Evolutionary conservation across 1,140 invertebrate genomes (phyloP), one percentile per base, ranked within the genome.

Genomic region (Brachionus koreanus): DNA sequence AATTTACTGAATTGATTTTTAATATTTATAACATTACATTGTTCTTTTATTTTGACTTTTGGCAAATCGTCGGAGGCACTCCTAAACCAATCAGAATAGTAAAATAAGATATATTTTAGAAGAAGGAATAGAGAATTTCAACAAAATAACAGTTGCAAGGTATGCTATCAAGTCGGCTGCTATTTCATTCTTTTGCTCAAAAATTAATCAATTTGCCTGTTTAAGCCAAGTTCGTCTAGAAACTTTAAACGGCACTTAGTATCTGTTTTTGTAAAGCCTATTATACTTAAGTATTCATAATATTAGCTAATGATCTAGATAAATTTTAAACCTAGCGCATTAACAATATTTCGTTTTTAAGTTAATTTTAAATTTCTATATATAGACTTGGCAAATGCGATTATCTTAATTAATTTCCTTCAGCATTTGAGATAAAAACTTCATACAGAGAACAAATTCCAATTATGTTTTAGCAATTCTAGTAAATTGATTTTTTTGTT

Each of bases 381-480:
- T 57, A 57, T 57, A 57, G 49, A 23, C 49, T 57, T 57, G 49
- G 49, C 49, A 57, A 57, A 57, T 19, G 49, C 49, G 49, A 57
- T 57, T 57, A 57, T 57, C 49, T 57, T 57, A 57, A 57, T 57
- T 57, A 57, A 57, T 57, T 57, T 57, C 49, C 49, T 19, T 57
- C 49, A 57, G 49, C 49, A 57, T 57, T 57, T 23, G 19, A 57
- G 49, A 57, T 57, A 57, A 57, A 57, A 57, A 57, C 16, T 57
- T 19, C 49, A 42, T 13, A 42, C 12, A 10, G 39, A 42, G 39
- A 42, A 42, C 39, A 42, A 42, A 7, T 42, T 42, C 7, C 16
- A 57, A 19, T 57, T 57, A 23, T 57, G 49, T 23, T 57, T 19
- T 2, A 29, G 3, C 29, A 29, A 29, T 29, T 29, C 29, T 2